Evolutionary conservation across 2,888 invertebrate genomes (phyloP).

Genomic region (Lamellibrachia satsuma): DNA sequence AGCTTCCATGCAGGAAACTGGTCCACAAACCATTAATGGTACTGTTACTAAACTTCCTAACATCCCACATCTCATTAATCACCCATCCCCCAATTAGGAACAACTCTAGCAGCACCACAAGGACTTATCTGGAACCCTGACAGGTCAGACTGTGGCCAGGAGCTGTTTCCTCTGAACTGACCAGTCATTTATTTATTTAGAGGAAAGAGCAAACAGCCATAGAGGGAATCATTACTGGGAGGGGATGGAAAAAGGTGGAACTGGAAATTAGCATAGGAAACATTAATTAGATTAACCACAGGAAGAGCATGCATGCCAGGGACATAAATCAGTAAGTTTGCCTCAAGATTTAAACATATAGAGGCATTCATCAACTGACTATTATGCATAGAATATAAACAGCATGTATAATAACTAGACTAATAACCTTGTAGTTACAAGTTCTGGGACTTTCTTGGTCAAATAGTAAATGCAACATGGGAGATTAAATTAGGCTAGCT

Average conservation of each 20-base stretch:
- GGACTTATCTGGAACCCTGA: neutral
- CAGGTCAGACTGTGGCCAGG: neutral
- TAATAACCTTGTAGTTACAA: neutral
- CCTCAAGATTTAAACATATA: neutral
- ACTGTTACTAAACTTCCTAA: neutral
- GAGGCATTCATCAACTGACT: neutral
- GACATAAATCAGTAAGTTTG: slow-evolving; percentile 3
- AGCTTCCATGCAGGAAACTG: neutral
- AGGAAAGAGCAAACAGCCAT: neutral
- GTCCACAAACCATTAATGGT: neutral
- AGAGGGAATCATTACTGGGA: neutral
- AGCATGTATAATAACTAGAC: no score
- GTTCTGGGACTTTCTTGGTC: neutral
- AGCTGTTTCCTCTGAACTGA: neutral
- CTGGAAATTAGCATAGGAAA: neutral
- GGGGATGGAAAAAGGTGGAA: neutral
- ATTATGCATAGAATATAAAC: neutral
- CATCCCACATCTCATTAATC: slow-evolving; percentile 1
- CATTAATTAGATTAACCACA: slow-evolving; percentile 1
- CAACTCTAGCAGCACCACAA: neutral
- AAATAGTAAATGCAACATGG: neutral
- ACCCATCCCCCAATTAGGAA: neutral
- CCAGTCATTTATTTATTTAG: neutral
- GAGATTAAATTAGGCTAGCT: neutral
- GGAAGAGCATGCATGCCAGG: neutral